These are phyloP conservation scores for Hemibagrus guttatus DNA, from an alignment of 2,797 vertebrate genomes.

Conservation along the genomic window DNA sequence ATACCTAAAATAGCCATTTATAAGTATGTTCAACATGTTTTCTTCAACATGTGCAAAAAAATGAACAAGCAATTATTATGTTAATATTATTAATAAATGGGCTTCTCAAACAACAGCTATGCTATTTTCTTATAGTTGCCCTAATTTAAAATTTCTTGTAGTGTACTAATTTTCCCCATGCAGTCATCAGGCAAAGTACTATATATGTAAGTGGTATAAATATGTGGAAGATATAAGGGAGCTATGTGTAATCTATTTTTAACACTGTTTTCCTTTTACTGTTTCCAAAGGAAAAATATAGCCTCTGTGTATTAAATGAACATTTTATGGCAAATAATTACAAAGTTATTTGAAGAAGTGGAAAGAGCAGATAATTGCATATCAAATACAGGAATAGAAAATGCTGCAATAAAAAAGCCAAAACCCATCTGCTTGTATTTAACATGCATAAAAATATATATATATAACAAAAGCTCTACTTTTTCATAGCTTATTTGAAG, in stretches of 20 bases:
- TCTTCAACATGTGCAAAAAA: background rate
- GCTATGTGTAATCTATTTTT: constrained; percentile 6
- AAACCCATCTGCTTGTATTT: constrained; percentile 21
- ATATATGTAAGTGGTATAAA: constrained; percentile 8
- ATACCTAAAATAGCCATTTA: background rate
- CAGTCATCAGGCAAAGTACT: background rate
- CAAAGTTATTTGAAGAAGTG: constrained; percentile 29
- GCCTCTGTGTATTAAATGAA: constrained; percentile 7
- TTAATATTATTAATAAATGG: background rate
- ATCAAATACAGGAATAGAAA: constrained; percentile 12
- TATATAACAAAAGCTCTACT: constrained; percentile 1
- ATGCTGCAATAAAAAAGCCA: constrained; percentile 26
- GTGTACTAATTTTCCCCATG: background rate
- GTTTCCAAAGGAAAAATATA: constrained; percentile 7
- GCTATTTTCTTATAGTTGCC: background rate
- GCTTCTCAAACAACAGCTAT: background rate
- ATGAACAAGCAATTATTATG: background rate
- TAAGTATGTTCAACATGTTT: background rate
- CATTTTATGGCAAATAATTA: constrained; percentile 21
- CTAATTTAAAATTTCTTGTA: background rate
- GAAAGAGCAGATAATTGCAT: constrained; percentile 22
- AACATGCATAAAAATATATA: constrained; percentile 12
- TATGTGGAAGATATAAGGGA: background rate
- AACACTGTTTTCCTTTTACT: constrained; percentile 11
- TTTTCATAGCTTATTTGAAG: constrained; percentile 8